These are phyloP conservation scores for Hymenopus coronatus DNA, from an alignment of 2,888 invertebrate species.

Conservation along the genomic window DNA sequence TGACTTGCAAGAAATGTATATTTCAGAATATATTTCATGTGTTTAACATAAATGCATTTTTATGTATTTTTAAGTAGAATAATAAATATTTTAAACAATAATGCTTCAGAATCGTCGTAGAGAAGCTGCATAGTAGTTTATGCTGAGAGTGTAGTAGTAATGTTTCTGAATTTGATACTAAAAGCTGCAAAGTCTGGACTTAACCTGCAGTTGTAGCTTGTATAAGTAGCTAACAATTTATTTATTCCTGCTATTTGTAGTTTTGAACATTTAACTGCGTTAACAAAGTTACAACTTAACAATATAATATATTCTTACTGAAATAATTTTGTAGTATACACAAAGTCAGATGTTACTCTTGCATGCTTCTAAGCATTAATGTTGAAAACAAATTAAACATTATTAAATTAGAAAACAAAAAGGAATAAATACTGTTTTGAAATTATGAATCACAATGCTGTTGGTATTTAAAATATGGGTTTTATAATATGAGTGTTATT, in stretches of 20 bases:
- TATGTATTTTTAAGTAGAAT: too few relatives aligned
- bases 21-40: not conserved
- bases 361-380: not conserved
- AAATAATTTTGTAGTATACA: not conserved
- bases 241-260: not conserved
- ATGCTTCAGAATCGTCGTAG: not conserved
- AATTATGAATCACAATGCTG: not conserved
- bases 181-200: not conserved
- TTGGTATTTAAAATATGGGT: not conserved
- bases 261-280: not conserved
- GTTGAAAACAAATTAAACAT: not conserved
- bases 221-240: not conserved
- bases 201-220: not conserved
- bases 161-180: not conserved
- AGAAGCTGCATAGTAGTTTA: not conserved
- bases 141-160: not conserved
- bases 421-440: not conserved
- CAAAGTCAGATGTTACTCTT: not conserved
- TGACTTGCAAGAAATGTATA: not conserved
- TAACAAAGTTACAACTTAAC: not conserved
- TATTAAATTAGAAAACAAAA: not conserved
- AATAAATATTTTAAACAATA: not conserved
- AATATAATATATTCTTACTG: not conserved
- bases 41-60: not conserved
- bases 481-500: not conserved